Conservation (phyloP, 1,140 invertebrate genomes). For the Zophobas atratus region DNA sequence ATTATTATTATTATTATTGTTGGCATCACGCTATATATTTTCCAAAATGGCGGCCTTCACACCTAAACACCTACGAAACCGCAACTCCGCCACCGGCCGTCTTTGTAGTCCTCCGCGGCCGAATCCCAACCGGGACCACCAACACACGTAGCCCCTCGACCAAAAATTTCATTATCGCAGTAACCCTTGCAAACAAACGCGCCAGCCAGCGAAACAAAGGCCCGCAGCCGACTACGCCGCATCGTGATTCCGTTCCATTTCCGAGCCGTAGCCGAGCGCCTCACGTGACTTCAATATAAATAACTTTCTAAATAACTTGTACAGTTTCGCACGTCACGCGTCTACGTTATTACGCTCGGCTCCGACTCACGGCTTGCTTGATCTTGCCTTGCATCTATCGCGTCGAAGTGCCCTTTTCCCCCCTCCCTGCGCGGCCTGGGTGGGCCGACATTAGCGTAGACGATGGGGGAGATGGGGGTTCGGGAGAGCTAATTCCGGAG, state of each 20-base stretch:
- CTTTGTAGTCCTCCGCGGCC: no score
- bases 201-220: not conserved
- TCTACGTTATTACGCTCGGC: slow-evolving; percentile 19
- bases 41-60: no score
- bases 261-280: slow-evolving; percentile 9
- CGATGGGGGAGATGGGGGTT: no score
- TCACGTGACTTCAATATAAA: slow-evolving; percentile 39
- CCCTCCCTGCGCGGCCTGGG: not conserved
- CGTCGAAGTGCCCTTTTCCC: not conserved
- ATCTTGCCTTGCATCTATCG: no score
- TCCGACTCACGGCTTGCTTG: not conserved
- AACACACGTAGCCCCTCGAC: no score
- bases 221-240: not conserved
- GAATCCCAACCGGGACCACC: no score
- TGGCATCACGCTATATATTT: no score
- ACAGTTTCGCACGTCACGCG: slow-evolving; percentile 35
- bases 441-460: not conserved
- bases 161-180: no score
- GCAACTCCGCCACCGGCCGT: no score
- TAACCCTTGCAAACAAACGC: not conserved
- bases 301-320: slow-evolving; percentile 43
- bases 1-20: no score
- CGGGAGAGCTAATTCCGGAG: no score
- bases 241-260: slow-evolving; percentile 25
- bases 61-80: no score